Base-by-base conservation (phyloP, 2,113 vertebrate genomes). In the Indicator indicator region DNA sequence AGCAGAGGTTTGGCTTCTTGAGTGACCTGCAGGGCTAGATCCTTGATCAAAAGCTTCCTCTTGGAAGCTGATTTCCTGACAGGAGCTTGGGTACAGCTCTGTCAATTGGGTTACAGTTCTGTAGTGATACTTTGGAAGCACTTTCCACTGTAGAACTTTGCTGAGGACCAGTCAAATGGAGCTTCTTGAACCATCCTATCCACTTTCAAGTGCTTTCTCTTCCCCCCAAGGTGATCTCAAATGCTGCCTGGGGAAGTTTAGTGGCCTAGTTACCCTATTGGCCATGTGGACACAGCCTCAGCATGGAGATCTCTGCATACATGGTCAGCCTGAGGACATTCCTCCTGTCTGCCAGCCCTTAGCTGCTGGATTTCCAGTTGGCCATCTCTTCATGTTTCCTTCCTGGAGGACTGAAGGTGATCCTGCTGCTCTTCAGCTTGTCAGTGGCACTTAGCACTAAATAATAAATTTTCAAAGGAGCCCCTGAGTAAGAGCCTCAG, bases 251-350 rank as follows among this genome's bases (percentile, higher is more conserved):
- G 65, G 48, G 55, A 33, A 16, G 19, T 46, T 46, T 5, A 75
- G 46, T 36, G 5, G 5, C 33, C 5, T 30, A 9, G 17, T 52
- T 13, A 20, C 15, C 33, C 2, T 42, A 1, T 11, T n/a, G 60
- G 72, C 26, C 8, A 1, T 2, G 9, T 0, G 0, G 54, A 1
- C 44, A 28, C 12, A 8, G 63, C 28, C 80, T 82, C 3, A 1
- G 1, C 4, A 3, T n/a, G 44, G 32, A 75, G 63, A 46, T 19
- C 33, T 59, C 12, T n/a, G 10, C 17, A 2, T 11, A 19, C 46
- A 2, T 12, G 9, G 55, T 8, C 32, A 56, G 18, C 18, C 2
- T 4, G 27, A 33, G 32, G 40, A 42, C 33, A 23, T n/a, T 55
- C 54, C 68, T 40, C 1, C 0, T n/a, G 33, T 11, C 21, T 27